Percentiles rank a stretch among this genome's conserved stretches.
phyloP scores from a whole-genome alignment of 2,797 vertebrate species.

The Sternarchorhynchus goeldii region DNA sequence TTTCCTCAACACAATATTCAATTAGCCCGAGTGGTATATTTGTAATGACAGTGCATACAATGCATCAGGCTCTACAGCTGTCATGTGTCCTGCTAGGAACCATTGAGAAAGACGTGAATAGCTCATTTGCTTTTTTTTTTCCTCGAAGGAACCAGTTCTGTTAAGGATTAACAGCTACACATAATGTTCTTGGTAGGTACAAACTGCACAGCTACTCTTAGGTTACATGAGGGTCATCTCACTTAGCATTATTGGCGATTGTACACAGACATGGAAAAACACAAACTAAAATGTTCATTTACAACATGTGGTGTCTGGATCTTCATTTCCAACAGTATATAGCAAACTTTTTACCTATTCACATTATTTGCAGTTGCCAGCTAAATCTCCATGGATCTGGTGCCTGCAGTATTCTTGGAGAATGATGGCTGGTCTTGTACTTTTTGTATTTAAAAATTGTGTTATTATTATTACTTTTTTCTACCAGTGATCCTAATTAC shows the following conservation, averaged over 20 bases:
- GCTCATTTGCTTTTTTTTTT: too few relatives aligned
- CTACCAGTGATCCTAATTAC: conserved; percentile 82
- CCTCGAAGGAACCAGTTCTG: too few relatives aligned
- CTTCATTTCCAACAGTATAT: too few relatives aligned
- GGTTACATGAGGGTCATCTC: too few relatives aligned
- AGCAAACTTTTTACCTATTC: conserved; percentile 13
- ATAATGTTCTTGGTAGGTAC: too few relatives aligned
- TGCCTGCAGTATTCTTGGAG: conserved; percentile 39
- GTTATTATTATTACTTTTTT: conserved; percentile 63
- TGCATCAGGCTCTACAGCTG: background rate
- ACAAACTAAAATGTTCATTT: too few relatives aligned
- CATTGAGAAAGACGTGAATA: too few relatives aligned
- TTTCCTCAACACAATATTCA: background rate
- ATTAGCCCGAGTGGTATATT: background rate
- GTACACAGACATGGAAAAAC: too few relatives aligned
- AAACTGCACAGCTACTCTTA: too few relatives aligned
- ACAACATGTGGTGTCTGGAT: too few relatives aligned
- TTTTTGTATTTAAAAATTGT: conserved; percentile 43
- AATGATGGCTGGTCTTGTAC: conserved; percentile 32
- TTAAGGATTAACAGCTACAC: too few relatives aligned
- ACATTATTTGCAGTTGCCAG: background rate
- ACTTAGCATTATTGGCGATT: too few relatives aligned
- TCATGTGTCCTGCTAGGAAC: background rate
- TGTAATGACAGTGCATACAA: background rate
- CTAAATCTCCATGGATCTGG: background rate